phyloP scores from a whole-genome alignment of 2,797 vertebrate species.

The Aeoliscus strigatus region DNA sequence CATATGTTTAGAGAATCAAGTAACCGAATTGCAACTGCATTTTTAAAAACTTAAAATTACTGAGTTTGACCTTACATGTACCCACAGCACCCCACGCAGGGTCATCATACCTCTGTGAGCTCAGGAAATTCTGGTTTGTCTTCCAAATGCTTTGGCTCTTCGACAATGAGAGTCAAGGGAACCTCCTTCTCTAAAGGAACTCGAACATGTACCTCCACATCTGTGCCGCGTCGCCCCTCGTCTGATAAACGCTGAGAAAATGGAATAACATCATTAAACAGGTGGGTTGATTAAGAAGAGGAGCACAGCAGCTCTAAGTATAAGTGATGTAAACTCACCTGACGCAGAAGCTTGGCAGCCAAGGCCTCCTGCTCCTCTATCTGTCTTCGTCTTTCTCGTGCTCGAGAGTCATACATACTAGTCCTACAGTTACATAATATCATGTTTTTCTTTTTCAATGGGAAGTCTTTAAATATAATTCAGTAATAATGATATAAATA shows the following conservation, averaged over 20 bases:
- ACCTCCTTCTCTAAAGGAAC: slow-evolving; percentile 95
- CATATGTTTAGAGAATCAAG: too few species aligned
- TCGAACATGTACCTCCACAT: slow-evolving; percentile 84
- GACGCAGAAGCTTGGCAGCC: slow-evolving; percentile 79
- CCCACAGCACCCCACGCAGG: background rate
- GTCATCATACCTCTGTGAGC: slow-evolving; percentile 80
- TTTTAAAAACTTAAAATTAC: too few species aligned
- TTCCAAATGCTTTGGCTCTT: slow-evolving; percentile 52
- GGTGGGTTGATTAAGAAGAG: slow-evolving; percentile 1
- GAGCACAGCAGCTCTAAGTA: fast-evolving
- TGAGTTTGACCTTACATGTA: background rate
- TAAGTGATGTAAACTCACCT: slow-evolving; percentile 69
- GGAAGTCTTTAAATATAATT: slow-evolving; percentile 1
- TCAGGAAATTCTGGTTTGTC: slow-evolving; percentile 87
- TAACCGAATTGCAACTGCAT: too few species aligned
- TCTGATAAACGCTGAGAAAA: slow-evolving; percentile 78
- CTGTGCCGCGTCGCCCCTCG: slow-evolving; percentile 67
- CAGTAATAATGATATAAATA: too few species aligned
- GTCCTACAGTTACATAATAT: slow-evolving; percentile 69
- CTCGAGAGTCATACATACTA: slow-evolving; percentile 91
- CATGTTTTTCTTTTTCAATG: background rate
- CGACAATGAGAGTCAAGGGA: slow-evolving; percentile 75
- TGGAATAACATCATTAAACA: slow-evolving; percentile 5
- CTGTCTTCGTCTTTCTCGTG: slow-evolving; percentile 85
- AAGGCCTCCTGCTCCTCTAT: slow-evolving; percentile 91